Evolutionary conservation across 2,797 vertebrate genomes (phyloP).

Genomic region (Ctenosaura bakeri): DNA sequence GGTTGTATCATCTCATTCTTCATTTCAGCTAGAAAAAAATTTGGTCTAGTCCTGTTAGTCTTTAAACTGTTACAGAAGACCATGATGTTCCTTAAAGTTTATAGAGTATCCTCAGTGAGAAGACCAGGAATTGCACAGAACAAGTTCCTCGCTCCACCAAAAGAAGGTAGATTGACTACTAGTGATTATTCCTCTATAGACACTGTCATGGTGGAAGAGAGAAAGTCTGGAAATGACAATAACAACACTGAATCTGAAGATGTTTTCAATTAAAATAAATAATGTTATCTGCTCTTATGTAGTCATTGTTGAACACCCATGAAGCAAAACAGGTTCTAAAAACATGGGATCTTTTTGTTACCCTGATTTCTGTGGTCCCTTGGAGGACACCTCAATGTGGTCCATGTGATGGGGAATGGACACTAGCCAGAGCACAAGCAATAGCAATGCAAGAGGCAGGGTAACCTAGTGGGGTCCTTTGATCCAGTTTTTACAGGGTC

Average conservation of each 20-base stretch:
- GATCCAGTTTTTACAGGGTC: too few species aligned
- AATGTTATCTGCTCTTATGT: not conserved
- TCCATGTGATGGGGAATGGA: too few species aligned
- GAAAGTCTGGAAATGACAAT: not conserved
- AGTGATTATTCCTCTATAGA: not conserved
- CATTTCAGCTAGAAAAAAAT: not conserved
- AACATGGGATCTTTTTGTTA: conserved; percentile 17
- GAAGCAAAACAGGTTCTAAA: conserved; percentile 15
- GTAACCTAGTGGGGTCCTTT: too few species aligned
- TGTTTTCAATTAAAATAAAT: conserved; percentile 11
- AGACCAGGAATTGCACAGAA: not conserved
- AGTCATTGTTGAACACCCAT: not conserved
- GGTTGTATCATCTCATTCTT: not conserved
- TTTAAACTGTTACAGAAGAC: not conserved
- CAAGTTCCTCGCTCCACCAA: not conserved
- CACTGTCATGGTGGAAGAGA: not conserved
- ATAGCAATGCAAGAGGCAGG: too few species aligned
- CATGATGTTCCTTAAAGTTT: not conserved
- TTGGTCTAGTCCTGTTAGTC: not conserved
- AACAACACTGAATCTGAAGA: not conserved
- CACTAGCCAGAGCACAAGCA: too few species aligned
- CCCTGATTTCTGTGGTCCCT: too few species aligned
- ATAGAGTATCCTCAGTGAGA: not conserved
- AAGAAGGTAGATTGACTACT: not conserved
- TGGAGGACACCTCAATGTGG: too few species aligned